phyloP scores from a whole-genome alignment of 2,797 vertebrate genomes.

The Pipistrellus nathusii region DNA sequence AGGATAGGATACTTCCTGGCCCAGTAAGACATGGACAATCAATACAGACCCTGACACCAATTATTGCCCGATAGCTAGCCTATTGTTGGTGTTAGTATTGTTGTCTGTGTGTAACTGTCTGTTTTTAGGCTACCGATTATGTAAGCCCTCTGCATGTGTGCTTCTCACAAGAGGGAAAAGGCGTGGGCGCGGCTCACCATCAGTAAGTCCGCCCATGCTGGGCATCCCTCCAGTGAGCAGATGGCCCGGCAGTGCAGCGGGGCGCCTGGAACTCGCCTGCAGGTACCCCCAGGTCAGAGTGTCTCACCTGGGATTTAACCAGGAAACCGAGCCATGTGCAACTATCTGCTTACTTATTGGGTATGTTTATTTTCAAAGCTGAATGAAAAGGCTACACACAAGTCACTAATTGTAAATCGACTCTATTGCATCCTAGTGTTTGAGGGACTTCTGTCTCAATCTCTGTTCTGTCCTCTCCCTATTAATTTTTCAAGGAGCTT shows the following conservation, averaged over 20 bases:
- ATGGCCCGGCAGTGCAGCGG: slow-evolving; percentile 61
- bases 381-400: slow-evolving; percentile 26
- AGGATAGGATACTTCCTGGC: neutral
- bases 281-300: neutral
- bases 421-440: neutral
- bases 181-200: neutral
- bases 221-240: slow-evolving; percentile 70
- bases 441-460: neutral
- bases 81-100: neutral
- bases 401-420: neutral
- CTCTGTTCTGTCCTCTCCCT: neutral
- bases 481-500: neutral
- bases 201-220: neutral
- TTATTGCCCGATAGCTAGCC: neutral
- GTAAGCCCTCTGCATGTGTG: slow-evolving; percentile 14
- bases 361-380: slow-evolving; percentile 22
- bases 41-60: neutral
- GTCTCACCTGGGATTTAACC: neutral
- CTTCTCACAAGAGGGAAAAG: neutral
- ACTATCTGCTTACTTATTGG: neutral
- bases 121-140: slow-evolving; percentile 6
- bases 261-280: neutral
- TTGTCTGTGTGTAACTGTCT: neutral
- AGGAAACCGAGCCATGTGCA: slow-evolving; percentile 20
- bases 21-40: neutral